Conservation (phyloP, 2,113 vertebrate genomes). For the Vimba vimba region DNA sequence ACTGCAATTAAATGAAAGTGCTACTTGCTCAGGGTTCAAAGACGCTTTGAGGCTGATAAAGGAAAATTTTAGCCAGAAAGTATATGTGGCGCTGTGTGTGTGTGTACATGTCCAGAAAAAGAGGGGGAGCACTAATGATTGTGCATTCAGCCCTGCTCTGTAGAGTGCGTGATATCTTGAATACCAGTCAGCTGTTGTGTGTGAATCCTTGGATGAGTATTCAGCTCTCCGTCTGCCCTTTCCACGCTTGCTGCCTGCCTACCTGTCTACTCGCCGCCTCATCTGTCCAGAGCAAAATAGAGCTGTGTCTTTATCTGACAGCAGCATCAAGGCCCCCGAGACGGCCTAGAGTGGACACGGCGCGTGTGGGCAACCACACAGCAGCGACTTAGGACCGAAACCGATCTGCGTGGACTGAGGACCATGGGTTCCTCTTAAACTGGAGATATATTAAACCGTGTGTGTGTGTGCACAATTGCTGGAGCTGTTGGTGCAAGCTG, state of each 20-base stretch:
- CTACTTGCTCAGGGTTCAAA: conserved; percentile 31
- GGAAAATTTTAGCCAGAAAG: not conserved
- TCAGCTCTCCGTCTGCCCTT: conserved; percentile 56
- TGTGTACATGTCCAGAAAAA: not conserved
- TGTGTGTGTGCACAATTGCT: conserved; percentile 34
- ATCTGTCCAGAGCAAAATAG: conserved; percentile 35
- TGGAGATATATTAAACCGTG: conserved; percentile 52
- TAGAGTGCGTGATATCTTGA: conserved; percentile 54
- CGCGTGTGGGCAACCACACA: conserved; percentile 36
- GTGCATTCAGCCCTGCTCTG: conserved; percentile 17
- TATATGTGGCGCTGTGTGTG: not conserved
- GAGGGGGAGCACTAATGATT: conserved; percentile 19
- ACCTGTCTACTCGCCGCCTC: conserved; percentile 36
- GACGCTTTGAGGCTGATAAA: conserved; percentile 2
- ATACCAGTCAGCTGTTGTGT: conserved; percentile 54
- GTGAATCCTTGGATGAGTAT: conserved; percentile 58
- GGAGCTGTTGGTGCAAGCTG: conserved; percentile 52
- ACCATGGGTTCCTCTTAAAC: conserved; percentile 44
- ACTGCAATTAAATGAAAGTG: conserved; percentile 35
- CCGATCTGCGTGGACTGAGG: conserved; percentile 35
- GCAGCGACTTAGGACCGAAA: conserved; percentile 31
- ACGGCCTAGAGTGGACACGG: conserved; percentile 14
- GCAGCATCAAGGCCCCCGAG: conserved; percentile 28
- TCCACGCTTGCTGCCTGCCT: conserved; percentile 36
- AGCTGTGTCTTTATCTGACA: conserved; percentile 49